Evolutionary conservation across 2,888 invertebrate genomes (phyloP), one percentile per base, ranked within the genome.

Genomic region (Drosophila anceps): DNA sequence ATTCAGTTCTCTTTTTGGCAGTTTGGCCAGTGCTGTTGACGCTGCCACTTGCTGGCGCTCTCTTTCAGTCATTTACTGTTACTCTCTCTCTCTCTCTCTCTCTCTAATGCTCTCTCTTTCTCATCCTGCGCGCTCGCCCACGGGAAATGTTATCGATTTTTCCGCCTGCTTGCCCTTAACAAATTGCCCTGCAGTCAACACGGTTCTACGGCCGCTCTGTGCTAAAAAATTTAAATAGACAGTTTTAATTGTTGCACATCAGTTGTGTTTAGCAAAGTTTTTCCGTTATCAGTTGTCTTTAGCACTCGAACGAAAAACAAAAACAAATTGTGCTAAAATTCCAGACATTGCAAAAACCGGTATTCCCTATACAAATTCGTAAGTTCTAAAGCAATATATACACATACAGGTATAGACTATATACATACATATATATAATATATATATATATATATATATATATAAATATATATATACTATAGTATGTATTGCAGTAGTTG

Each of bases 61-160:
- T 65, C 61, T 62, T 13, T 37, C 20, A 35, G 60, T 53, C 31
- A 20, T 33, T 53, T 35, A 51, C n/a, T 31, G n/a, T 39, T n/a
- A 27, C 39, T 29, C 44, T 44, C 41, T 53, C 37, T 24, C 10
- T 24, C n/a, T n/a, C n/a, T n/a, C n/a, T n/a, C n/a, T n/a, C n/a
- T n/a, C n/a, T n/a, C n/a, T n/a, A 24, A 6, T 27, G 10, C 46
- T 50, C 64, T 65, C 37, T 46, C 20, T 15, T 12, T 13, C 44
- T 48, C 44, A 66, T 63, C 60, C 63, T 68, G 53, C 63, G 53
- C 63, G 65, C 73, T 62, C 66, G 66, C 66, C 69, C 59, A 74
- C 68, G 67, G 68, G 46, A 71, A 81, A 64, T 70, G 66, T 82
- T 78, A 84, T 84, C 73, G 83, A 84, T 84, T 84, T 84, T 87